These are phyloP conservation scores for Lepidostoma basale DNA, from an alignment of 1,140 invertebrate species.

Conservation along the genomic window DNA sequence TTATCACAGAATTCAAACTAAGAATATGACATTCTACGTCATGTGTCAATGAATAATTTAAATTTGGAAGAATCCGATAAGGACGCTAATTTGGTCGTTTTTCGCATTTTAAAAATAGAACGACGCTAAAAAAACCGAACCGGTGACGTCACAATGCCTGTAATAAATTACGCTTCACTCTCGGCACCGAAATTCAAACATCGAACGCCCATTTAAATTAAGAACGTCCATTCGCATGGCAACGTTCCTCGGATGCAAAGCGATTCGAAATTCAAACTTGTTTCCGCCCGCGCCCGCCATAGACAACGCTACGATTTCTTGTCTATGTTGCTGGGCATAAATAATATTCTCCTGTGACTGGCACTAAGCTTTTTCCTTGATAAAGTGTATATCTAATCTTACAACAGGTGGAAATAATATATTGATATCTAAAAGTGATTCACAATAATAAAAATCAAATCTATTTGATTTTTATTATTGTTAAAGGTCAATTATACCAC, in stretches of 20 bases:
- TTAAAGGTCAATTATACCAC: too few relatives aligned
- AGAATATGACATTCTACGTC: too few relatives aligned
- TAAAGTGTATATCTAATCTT: neutral
- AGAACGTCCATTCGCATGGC: constrained; percentile 21
- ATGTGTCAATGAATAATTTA: too few relatives aligned
- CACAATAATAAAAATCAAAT: too few relatives aligned
- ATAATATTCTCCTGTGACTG: neutral
- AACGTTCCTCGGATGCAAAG: constrained; percentile 24
- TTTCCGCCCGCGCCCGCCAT: constrained; percentile 23
- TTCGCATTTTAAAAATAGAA: neutral
- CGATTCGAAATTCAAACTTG: constrained; percentile 23
- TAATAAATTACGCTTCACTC: constrained; percentile 22
- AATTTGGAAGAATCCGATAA: too few relatives aligned
- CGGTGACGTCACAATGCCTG: constrained; percentile 1
- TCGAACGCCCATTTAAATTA: constrained; percentile 25
- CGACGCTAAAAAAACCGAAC: neutral
- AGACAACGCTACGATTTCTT: constrained; percentile 2
- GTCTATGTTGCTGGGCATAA: constrained; percentile 13
- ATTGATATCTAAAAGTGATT: too few relatives aligned
- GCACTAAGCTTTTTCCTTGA: neutral
- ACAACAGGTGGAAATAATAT: too few relatives aligned
- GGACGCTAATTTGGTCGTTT: too few relatives aligned
- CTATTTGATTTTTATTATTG: too few relatives aligned
- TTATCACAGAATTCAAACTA: too few relatives aligned
- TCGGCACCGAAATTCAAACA: constrained; percentile 13